Base-by-base conservation (phyloP, 2,888 invertebrate genomes). In the Epistrophe eligans region DNA sequence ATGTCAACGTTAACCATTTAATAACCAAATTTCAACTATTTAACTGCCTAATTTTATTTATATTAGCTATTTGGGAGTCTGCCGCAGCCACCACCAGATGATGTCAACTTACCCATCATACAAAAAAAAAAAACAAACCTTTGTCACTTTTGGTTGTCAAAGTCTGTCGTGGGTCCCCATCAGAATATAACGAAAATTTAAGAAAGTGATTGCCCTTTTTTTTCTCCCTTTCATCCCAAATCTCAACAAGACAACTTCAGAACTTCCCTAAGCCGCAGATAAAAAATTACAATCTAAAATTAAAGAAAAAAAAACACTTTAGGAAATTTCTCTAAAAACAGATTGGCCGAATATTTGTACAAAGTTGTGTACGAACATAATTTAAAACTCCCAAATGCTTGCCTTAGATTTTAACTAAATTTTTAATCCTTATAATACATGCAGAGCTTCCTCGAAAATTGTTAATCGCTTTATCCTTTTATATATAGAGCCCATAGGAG, bases 381-480 rank as follows among this genome's bases (percentile, higher is more conserved):
- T 58, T 38, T 11, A 15, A 17, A 62, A 15, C 45, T 64, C n/a
- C 32, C 35, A 58, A 48, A 8, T 17, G 24, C 43, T 19, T 32
- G 6, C 17, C 1, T 62, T 43, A 66, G 17, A 66, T 66, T 66
- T 50, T 19, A 24, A 28, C 32, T 17, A 32, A 66, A 32, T 50
- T 45, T 17, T 50, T 50, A 50, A 67, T 67, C 67, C 67, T 38
- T 15, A 50, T 67, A 67, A 50, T 35, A 15, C 50, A 67, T 67
- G 50, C 67, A 67, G 48, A 35, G 64, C 32, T 45, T 24, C 35
- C 35, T 67, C 50, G 6, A 38, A 67, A 24, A 67, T 50, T 50
- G 67, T 50, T 67, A 67, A 67, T 67, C 67, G 67, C 50, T 67
- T 67, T 67, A 67, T 67, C 67, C 35, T 38, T 28, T 48, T 19